These are phyloP conservation scores for Allygus modestus DNA, from an alignment of 2,888 invertebrate genomes.

Conservation along the genomic window DNA sequence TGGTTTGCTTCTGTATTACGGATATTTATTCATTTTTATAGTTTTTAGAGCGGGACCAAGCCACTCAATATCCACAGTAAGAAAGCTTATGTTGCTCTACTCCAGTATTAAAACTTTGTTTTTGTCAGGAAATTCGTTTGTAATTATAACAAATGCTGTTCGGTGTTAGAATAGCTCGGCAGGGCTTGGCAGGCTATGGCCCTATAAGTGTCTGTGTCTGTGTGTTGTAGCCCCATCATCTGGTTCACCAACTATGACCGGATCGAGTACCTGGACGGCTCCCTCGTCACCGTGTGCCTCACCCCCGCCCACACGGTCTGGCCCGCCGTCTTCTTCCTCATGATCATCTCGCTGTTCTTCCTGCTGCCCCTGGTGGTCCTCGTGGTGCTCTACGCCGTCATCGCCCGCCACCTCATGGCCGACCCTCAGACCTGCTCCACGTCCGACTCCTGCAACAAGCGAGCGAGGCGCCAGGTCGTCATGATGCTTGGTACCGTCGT, in stretches of 20 bases:
- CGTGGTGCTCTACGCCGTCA: slow-evolving; percentile 88
- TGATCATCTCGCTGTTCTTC: slow-evolving; percentile 87
- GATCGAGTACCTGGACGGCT: slow-evolving; percentile 83
- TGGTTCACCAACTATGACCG: slow-evolving; percentile 85
- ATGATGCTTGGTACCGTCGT: slow-evolving; percentile 94
- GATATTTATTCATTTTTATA: too few relatives aligned
- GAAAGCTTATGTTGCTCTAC: too few relatives aligned
- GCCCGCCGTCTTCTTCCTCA: slow-evolving; percentile 88
- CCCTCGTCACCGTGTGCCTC: slow-evolving; percentile 81
- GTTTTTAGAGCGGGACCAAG: too few relatives aligned
- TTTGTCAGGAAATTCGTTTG: too few relatives aligned
- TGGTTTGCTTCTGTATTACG: too few relatives aligned
- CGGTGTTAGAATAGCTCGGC: neutral
- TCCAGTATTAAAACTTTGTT: too few relatives aligned
- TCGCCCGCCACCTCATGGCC: slow-evolving; percentile 89
- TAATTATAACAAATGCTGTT: too few relatives aligned
- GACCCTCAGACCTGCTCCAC: slow-evolving; percentile 74
- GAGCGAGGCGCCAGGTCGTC: slow-evolving; percentile 85
- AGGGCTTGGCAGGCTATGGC: neutral
- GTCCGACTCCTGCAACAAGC: slow-evolving; percentile 79
- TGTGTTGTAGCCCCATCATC: slow-evolving; percentile 79
- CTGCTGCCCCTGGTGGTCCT: slow-evolving; percentile 88
- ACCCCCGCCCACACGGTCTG: slow-evolving; percentile 87
- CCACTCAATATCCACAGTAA: too few relatives aligned
- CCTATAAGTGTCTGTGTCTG: neutral